Percentiles rank a stretch among this genome's conserved stretches.
Conservation (phyloP, 1,140 invertebrate species). For the Cotesia glomerata region DNA sequence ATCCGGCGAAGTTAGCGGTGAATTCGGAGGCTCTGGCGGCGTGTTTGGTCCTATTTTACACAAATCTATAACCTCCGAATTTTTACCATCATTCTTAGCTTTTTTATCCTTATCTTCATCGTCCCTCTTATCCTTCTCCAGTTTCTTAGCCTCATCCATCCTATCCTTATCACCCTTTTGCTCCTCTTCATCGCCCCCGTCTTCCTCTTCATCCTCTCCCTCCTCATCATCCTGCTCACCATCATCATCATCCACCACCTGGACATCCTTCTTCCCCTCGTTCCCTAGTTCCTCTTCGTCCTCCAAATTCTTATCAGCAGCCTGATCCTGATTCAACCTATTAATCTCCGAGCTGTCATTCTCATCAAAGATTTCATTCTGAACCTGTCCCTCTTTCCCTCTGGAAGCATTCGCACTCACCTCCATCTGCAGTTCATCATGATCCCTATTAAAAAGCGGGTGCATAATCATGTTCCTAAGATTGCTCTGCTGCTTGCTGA, state of each 20-base stretch:
- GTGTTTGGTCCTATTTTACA: slow-evolving; percentile 69
- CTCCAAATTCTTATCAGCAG: not conserved
- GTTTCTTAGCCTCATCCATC: slow-evolving; percentile 52
- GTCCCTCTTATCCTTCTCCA: slow-evolving; percentile 43
- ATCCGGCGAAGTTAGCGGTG: slow-evolving; percentile 72
- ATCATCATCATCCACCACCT: not conserved
- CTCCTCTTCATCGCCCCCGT: slow-evolving; percentile 45
- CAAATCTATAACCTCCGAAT: slow-evolving; percentile 60
- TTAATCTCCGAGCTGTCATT: slow-evolving; percentile 42
- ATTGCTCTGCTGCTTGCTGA: slow-evolving; percentile 68
- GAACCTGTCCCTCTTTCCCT: not conserved
- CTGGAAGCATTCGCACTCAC: slow-evolving; percentile 40
- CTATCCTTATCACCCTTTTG: slow-evolving; percentile 35
- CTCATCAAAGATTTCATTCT: slow-evolving; percentile 1
- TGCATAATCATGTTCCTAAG: slow-evolving; percentile 67
- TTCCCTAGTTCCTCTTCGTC: not conserved
- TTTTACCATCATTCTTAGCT: slow-evolving; percentile 41
- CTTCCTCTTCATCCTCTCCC: slow-evolving; percentile 52
- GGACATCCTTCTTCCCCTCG: not conserved
- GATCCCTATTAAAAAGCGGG: slow-evolving; percentile 66
- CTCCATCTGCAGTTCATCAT: slow-evolving; percentile 54
- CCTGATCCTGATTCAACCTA: not conserved
- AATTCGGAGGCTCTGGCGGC: slow-evolving; percentile 69
- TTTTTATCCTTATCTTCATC: slow-evolving; percentile 44
- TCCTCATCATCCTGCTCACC: slow-evolving; percentile 57